These are phyloP conservation scores for Bubo bubo DNA, from an alignment of 2,113 vertebrate genomes.

Conservation along the genomic window DNA sequence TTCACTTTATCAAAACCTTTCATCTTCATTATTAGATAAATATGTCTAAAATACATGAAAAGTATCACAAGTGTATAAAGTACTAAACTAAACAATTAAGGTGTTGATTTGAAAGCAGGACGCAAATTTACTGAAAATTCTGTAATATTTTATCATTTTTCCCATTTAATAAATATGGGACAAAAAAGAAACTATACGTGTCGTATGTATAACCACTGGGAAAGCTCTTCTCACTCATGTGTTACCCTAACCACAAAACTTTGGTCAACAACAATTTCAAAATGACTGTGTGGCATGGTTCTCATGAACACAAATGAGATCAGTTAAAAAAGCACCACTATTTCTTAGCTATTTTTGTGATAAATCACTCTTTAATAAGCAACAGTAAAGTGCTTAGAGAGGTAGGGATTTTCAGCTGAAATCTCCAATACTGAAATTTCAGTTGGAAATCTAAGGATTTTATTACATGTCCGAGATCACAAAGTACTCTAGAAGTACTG, in stretches of 20 bases:
- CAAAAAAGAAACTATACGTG: rapidly evolving
- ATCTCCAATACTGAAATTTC: background rate
- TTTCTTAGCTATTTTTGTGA: background rate
- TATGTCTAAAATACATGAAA: background rate
- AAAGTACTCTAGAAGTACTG: background rate
- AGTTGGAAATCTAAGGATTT: background rate
- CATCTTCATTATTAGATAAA: background rate
- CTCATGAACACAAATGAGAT: background rate
- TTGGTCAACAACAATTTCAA: background rate
- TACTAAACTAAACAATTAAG: background rate
- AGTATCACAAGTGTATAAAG: background rate
- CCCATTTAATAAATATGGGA: background rate
- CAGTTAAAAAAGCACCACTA: background rate
- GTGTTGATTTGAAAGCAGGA: background rate
- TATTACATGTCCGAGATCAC: background rate
- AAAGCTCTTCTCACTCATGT: background rate
- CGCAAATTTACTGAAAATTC: background rate
- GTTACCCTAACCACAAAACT: background rate
- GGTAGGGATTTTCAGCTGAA: background rate
- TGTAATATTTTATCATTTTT: background rate
- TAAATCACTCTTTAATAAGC: background rate
- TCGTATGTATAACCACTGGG: rapidly evolving
- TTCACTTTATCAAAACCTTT: background rate
- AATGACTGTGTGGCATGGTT: background rate
- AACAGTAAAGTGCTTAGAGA: background rate